A percentile compares a stretch with the other conserved stretches of the same genome.
phyloP scores from a whole-genome alignment of 2,888 invertebrate genomes.

The Orchesellides sinensis region DNA sequence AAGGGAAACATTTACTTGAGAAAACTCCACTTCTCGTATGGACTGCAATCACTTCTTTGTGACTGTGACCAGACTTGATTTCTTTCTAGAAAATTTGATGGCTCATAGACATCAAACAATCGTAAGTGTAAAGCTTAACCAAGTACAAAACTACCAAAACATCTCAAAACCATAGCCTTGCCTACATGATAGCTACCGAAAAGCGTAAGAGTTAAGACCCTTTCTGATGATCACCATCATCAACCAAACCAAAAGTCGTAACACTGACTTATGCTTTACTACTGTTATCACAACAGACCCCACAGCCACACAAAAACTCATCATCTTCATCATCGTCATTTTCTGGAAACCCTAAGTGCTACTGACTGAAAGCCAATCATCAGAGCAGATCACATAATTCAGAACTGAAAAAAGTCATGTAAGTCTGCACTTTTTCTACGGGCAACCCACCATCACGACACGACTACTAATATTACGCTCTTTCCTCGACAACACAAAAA shows the following conservation, averaged over 20 bases:
- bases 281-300: neutral
- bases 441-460: neutral
- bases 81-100: too few species aligned
- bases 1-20: too few species aligned
- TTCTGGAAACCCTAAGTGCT: neutral
- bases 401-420: neutral
- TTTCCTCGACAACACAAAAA: neutral
- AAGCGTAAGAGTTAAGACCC: neutral
- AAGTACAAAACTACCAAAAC: neutral
- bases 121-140: neutral
- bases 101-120: too few species aligned
- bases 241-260: neutral
- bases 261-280: neutral
- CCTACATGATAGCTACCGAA: neutral
- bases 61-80: too few species aligned
- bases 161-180: too few species aligned
- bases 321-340: neutral
- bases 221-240: neutral
- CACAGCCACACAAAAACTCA: neutral
- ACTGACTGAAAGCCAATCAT: constrained; percentile 19
- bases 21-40: too few species aligned
- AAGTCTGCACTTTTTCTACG: neutral
- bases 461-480: neutral
- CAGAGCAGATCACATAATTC: constrained; percentile 18
- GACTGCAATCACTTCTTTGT: too few species aligned